These are phyloP conservation scores for Echinarachnius parma DNA, from an alignment of 53 echinoderm and acorn worm species.

Conservation along the genomic window DNA sequence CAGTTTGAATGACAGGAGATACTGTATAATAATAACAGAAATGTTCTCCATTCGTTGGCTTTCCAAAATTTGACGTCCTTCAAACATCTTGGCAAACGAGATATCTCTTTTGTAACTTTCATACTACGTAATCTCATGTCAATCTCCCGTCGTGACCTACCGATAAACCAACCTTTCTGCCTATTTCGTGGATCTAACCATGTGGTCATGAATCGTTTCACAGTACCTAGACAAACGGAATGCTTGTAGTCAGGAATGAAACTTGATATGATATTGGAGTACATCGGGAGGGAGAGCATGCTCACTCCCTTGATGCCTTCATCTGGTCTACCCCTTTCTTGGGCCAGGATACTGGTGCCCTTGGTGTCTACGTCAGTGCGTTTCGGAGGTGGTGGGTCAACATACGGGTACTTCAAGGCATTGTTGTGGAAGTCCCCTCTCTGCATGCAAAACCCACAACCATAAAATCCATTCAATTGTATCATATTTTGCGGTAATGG, in stretches of 20 bases:
- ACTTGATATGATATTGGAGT: background rate
- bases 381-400: background rate
- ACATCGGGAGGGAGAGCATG: constrained; percentile 2
- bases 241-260: constrained; percentile 21
- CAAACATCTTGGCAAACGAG: background rate
- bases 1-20: background rate
- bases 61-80: constrained; percentile 23
- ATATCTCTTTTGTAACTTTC: constrained; percentile 1
- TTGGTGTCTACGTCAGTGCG: background rate
- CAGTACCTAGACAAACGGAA: constrained; percentile 6
- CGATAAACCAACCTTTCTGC: background rate
- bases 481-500: constrained; percentile 28
- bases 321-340: constrained; percentile 2
- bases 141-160: background rate
- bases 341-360: background rate
- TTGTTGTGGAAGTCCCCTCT: background rate
- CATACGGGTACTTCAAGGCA: background rate
- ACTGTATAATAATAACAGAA: too few species aligned
- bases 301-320: constrained; percentile 28
- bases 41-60: constrained; percentile 10
- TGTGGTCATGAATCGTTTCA: constrained; percentile 5
- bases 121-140: background rate
- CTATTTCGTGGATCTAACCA: constrained; percentile 8
- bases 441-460: constrained; percentile 51
- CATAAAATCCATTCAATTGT: constrained; percentile 59